These are phyloP conservation scores for Myotis findleyi DNA, from an alignment of 2,797 vertebrate genomes.

Conservation along the genomic window DNA sequence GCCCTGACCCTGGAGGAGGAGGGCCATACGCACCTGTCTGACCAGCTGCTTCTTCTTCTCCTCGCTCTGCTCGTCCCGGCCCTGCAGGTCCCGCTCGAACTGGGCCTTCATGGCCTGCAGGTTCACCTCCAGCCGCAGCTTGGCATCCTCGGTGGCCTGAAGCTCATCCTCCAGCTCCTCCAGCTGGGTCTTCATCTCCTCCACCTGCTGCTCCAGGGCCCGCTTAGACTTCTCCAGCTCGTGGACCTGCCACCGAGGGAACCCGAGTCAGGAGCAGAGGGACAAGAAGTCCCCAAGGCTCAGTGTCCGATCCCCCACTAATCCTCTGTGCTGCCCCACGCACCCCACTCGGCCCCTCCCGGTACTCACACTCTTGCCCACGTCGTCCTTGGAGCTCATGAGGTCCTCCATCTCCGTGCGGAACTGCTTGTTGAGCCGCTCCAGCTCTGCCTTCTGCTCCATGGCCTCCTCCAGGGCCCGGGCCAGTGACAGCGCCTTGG, in stretches of 20 bases:
- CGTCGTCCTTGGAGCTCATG: constrained; percentile 97
- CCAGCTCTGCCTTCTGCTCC: constrained; percentile 94
- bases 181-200: constrained; percentile 96
- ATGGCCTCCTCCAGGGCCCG: constrained; percentile 94
- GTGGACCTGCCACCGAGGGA: constrained; percentile 90
- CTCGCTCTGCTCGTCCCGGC: constrained; percentile 95
- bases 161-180: constrained; percentile 95
- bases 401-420: constrained; percentile 98
- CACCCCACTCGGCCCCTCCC: fast-evolving
- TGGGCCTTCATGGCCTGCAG: constrained; percentile 95
- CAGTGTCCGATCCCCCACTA: fast-evolving
- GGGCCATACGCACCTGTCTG: constrained; percentile 90
- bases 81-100: constrained; percentile 93
- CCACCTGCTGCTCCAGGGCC: constrained; percentile 95
- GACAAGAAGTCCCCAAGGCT: fast-evolving
- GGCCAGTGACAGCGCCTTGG: constrained; percentile 93
- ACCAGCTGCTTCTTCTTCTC: constrained; percentile 97
- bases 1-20: fast-evolving
- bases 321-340: fast-evolving
- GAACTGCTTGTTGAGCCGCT: constrained; percentile 95
- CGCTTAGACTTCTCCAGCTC: constrained; percentile 97
- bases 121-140: constrained; percentile 93
- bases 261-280: fast-evolving
- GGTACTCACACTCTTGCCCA: constrained; percentile 95
- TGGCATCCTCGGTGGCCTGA: constrained; percentile 94